Evolutionary conservation across 2,113 vertebrate species (phyloP).

Genomic region (Sula dactylatra): DNA sequence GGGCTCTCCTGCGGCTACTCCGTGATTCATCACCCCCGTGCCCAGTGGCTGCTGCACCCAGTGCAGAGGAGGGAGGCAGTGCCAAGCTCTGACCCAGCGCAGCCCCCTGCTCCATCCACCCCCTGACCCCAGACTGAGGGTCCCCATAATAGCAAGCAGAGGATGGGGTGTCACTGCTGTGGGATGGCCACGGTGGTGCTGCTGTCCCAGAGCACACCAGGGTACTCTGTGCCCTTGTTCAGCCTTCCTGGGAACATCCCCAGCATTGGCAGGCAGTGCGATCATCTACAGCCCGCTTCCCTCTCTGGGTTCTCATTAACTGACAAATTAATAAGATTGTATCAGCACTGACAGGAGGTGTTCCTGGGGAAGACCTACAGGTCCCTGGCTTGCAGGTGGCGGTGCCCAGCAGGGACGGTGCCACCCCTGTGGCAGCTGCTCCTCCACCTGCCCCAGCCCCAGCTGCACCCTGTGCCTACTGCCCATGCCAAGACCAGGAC

Average conservation of each 20-base stretch:
- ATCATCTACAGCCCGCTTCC: background rate
- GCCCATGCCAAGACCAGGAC: background rate
- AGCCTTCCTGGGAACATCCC: background rate
- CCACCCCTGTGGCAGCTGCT: background rate
- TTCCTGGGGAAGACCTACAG: background rate
- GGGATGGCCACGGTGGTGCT: background rate
- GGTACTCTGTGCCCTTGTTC: background rate
- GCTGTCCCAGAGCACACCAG: background rate
- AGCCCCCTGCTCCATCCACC: background rate
- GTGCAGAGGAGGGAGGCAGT: background rate
- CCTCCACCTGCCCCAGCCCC: background rate
- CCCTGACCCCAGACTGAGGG: background rate
- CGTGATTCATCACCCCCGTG: rapidly evolving
- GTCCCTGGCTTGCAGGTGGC: background rate
- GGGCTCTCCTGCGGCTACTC: rapidly evolving
- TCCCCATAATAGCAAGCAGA: background rate
- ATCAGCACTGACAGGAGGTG: background rate
- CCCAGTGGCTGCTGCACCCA: rapidly evolving
- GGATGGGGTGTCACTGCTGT: background rate
- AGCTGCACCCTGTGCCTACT: background rate
- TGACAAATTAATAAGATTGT: background rate
- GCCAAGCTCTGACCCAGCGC: background rate
- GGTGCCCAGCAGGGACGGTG: background rate
- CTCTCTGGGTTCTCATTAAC: background rate
- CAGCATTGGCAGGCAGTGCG: background rate